These are phyloP conservation scores for Zapornia atra DNA, from an alignment of 2,113 vertebrate species.

Conservation along the genomic window DNA sequence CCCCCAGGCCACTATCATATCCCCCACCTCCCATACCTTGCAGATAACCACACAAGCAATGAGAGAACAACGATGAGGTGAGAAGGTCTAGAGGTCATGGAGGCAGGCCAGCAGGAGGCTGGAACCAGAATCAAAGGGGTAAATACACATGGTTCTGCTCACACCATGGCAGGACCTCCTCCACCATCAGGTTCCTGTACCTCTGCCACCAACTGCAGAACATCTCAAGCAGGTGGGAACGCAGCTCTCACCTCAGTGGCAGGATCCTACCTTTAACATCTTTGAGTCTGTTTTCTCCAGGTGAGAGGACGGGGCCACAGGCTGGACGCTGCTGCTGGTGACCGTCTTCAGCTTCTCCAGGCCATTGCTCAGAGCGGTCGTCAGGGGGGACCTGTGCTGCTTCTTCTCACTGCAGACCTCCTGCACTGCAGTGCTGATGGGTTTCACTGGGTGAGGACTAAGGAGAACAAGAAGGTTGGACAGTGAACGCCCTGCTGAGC, in stretches of 20 bases:
- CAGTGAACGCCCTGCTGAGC: not conserved
- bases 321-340: constrained; percentile 69
- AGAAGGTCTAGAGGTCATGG: not conserved
- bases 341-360: constrained; percentile 87
- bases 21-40: fast-evolving
- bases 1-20: not conserved
- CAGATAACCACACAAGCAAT: not conserved
- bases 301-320: constrained; percentile 72
- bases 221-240: fast-evolving
- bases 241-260: not conserved
- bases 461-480: not conserved
- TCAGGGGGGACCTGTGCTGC: constrained; percentile 72
- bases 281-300: constrained; percentile 74
- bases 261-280: constrained; percentile 78
- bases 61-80: fast-evolving
- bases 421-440: constrained; percentile 76
- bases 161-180: not conserved
- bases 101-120: not conserved
- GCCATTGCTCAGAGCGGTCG: constrained; percentile 80
- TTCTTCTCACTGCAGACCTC: constrained; percentile 76
- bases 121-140: too few relatives aligned
- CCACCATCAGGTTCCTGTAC: not conserved
- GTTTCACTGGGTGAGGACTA: constrained; percentile 93
- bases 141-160: not conserved
- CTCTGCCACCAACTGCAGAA: not conserved